Evolutionary conservation across 1,140 invertebrate species (phyloP), one percentile per base, ranked within the genome.

Genomic region (Harlomillsia oculata): DNA sequence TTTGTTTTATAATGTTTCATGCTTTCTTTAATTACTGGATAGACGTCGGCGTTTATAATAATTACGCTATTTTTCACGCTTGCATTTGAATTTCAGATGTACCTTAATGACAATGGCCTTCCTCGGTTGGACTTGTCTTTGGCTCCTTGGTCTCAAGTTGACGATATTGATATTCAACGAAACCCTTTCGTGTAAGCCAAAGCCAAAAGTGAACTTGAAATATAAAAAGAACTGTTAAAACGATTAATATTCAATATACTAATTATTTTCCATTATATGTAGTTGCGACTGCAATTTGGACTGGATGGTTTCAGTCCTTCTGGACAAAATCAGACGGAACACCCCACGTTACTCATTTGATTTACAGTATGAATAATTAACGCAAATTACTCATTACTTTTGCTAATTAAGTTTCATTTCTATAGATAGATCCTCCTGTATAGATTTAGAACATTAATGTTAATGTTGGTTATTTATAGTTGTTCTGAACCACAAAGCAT

Each of bases 171-270:
- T 28, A 55, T 65, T 45, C 57, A 58, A 46, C 62, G 60, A 32
- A 65, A 65, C 56, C 64, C 64, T 13, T 65, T 62, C 52, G 55
- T n/a, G 62, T 60, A 54, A 39, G 46, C 21, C 13, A 34, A 32
- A 21, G 8, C 2, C 1, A 40, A 40, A 49, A 6, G 18, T 34
- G 25, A n/a, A 34, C 32, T 34, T 34, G 8, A 34, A 8, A 34
- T n/a, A 9, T 34, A 9, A 34, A 8, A 8, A 34, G n/a, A 8
- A n/a, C 32, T 34, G 32, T 8, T 34, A n/a, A 34, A 34, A 34
- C 32, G 32, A n/a, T 8, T n/a, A 34, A n/a, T n/a, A n/a, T n/a
- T n/a, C n/a, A n/a, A n/a, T n/a, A n/a, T n/a, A n/a, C n/a, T n/a
- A 53, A 36, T 14, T 29, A 0, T 50, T 26, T 43, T 30, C 34